A percentile compares a stretch with the other conserved stretches of the same genome.
phyloP scores from a whole-genome alignment of 2,888 invertebrate species.

The Platycnemis pennipes region DNA sequence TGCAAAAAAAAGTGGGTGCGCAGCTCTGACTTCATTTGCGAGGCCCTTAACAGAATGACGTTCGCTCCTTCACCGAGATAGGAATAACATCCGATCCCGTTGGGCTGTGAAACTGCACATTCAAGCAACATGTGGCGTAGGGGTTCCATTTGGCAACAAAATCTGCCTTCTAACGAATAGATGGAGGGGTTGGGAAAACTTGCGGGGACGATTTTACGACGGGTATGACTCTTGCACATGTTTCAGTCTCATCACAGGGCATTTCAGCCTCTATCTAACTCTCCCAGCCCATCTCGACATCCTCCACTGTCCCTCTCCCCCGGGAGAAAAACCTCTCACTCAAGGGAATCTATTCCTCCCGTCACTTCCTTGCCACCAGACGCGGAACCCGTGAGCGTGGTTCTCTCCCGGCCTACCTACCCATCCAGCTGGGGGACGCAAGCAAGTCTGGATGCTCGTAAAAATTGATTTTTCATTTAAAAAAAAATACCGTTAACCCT shows the following conservation, averaged over 20 bases:
- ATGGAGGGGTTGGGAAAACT: not conserved
- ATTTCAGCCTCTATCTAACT: too few relatives aligned
- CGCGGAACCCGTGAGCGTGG: not conserved
- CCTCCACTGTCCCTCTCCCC: not conserved
- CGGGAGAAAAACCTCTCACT: not conserved
- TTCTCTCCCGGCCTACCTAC: not conserved
- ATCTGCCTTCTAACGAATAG: not conserved
- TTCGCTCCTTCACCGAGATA: not conserved
- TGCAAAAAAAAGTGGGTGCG: not conserved
- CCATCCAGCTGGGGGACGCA: not conserved
- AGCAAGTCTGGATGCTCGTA: conserved; percentile 26
- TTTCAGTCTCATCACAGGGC: conserved; percentile 6
- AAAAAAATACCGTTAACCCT: conserved; percentile 40
- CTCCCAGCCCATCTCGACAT: not conserved
- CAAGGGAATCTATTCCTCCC: not conserved
- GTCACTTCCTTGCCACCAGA: not conserved
- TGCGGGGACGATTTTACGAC: conserved; percentile 34
- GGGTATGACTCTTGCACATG: conserved; percentile 21
- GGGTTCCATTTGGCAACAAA: conserved; percentile 12
- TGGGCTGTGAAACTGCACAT: not conserved
- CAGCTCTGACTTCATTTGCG: not conserved
- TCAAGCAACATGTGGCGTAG: not conserved
- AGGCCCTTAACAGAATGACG: not conserved
- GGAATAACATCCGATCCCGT: not conserved
- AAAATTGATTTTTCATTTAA: conserved; percentile 63